Evolutionary conservation across 1,140 invertebrate species (phyloP), one percentile per base, ranked within the genome.

Genomic region (Glossosoma conforme): DNA sequence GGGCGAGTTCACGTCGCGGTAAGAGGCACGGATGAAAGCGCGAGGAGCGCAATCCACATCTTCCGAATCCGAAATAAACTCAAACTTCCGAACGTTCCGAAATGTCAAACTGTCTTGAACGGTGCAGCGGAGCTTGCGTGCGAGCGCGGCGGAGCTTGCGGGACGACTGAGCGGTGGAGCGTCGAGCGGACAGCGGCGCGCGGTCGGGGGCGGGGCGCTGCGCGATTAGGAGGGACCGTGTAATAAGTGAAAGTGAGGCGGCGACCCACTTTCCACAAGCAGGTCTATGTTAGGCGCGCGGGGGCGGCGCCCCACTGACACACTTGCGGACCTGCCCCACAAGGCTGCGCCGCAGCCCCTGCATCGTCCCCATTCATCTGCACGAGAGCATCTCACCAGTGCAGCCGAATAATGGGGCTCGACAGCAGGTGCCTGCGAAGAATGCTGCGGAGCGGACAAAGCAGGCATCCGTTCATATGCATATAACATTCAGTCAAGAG

Each of bases 201-300:
- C 32, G 5, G 41, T 19, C 32, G 50, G 20, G 57, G 58, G 48
- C 56, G 51, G 68, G 70, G 70, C 68, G 66, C 72, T 78, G 77
- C 76, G 76, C 78, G 78, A 77, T 78, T 74, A 70, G 72, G 72
- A 75, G 70, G 72, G 69, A 68, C 75, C 75, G 77, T 79, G 78
- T 77, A 79, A 79, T 79, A 79, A 79, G 77, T 81, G 78, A 80
- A 79, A 80, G 78, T 80, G 77, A 78, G 70, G 75, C 68, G 73
- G 74, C 78, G 78, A 80, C 78, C 77, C 69, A 80, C 76, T 80
- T 80, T 79, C 76, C 74, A 73, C 70, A 79, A 79, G 74, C 78
- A 79, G 77, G 77, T 80, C 78, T 80, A 79, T 80, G 78, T 80
- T 80, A 79, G 73, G 63, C 66, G 64, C 52, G 63, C 67, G 66